Percentiles rank a stretch among this genome's conserved stretches.
These are phyloP conservation scores for Otolemur crassicaudatus DNA, from an alignment of 2,797 vertebrate genomes.

Conservation along the genomic window DNA sequence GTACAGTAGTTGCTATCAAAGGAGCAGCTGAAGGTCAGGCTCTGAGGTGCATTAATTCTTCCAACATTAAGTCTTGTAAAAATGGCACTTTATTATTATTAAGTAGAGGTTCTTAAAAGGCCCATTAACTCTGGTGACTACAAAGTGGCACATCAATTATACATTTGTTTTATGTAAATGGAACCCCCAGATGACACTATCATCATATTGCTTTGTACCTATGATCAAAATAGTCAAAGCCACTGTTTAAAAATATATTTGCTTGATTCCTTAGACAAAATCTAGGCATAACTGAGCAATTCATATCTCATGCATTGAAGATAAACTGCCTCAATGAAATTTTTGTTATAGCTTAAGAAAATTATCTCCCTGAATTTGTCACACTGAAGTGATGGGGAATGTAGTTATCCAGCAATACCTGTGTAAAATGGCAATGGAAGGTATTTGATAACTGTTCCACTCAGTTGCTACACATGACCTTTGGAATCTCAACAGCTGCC, in stretches of 20 bases:
- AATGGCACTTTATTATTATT: conserved; percentile 70
- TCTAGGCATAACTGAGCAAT: conserved; percentile 53
- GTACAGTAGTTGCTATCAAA: conserved; percentile 29
- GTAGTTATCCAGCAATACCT: conserved; percentile 44
- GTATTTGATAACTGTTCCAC: conserved; percentile 34
- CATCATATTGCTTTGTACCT: conserved; percentile 36
- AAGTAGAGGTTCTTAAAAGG: conserved; percentile 68
- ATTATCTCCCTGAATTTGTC: conserved; percentile 66
- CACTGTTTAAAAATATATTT: background rate
- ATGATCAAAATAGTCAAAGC: conserved; percentile 55
- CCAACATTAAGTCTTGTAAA: conserved; percentile 63
- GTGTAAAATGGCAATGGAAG: conserved; percentile 45
- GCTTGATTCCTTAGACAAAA: conserved; percentile 66
- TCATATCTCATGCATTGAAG: conserved; percentile 56
- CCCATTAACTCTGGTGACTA: conserved; percentile 60
- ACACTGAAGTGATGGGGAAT: conserved; percentile 58
- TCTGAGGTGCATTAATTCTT: conserved; percentile 68
- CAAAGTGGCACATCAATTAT: conserved; percentile 60
- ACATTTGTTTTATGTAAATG: conserved; percentile 68
- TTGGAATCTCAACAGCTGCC: conserved; percentile 48
- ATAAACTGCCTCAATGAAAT: conserved; percentile 79
- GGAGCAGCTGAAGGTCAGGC: conserved; percentile 59
- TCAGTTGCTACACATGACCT: conserved; percentile 64
- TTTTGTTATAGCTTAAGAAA: conserved; percentile 73
- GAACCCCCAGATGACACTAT: background rate